Evolutionary conservation across 92 coral and sea anemone species (phyloP).

Genomic region (Metridium senile): DNA sequence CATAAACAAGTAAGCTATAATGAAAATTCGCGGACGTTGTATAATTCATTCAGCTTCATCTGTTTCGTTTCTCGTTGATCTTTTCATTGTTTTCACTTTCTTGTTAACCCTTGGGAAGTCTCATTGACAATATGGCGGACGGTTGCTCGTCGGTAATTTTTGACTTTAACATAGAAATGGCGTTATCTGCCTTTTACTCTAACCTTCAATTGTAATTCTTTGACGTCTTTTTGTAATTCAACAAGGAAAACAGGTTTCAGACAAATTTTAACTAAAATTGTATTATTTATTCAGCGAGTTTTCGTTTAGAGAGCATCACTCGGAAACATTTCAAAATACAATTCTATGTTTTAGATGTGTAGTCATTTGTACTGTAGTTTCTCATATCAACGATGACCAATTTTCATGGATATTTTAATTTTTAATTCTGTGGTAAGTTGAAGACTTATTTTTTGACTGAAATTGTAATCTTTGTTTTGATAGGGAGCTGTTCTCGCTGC

Average conservation of each 20-base stretch:
- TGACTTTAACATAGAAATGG: too few relatives aligned
- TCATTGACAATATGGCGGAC: not conserved
- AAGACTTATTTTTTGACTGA: not conserved
- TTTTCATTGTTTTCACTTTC: not conserved
- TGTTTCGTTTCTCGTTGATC: not conserved
- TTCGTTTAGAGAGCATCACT: too few relatives aligned
- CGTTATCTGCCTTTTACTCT: too few relatives aligned
- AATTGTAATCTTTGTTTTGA: not conserved
- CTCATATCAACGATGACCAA: too few relatives aligned
- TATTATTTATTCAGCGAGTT: too few relatives aligned
- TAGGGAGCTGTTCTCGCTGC: conserved; percentile 99
- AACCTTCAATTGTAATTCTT: too few relatives aligned
- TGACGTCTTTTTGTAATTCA: too few relatives aligned
- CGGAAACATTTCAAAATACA: not conserved
- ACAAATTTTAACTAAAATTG: too few relatives aligned
- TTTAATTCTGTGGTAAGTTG: too few relatives aligned
- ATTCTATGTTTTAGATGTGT: not conserved
- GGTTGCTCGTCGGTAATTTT: not conserved
- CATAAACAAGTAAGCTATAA: not conserved
- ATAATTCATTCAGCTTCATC: not conserved
- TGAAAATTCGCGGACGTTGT: not conserved
- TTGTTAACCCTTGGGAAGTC: not conserved
- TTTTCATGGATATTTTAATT: too few relatives aligned
- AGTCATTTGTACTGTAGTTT: not conserved
- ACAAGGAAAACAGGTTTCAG: too few relatives aligned